Evolutionary conservation across 2,113 vertebrate genomes (phyloP), one percentile per base, ranked within the genome.

Genomic region (Chauna torquata): DNA sequence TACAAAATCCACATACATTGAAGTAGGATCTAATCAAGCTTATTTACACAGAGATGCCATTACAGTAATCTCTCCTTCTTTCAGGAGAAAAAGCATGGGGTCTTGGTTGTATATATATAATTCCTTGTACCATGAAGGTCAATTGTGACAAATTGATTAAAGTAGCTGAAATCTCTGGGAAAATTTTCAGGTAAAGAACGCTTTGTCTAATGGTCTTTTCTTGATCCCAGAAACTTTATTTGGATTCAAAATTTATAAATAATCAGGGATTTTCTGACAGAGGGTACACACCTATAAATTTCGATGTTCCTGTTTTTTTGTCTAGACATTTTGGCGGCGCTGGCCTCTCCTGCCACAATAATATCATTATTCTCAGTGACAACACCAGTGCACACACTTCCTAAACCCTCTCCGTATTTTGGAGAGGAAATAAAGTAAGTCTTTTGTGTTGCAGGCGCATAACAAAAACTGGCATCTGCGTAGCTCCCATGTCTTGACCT

Each of bases 341-440:
- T 98, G 40, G 98, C 98, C 96, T 99, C 99, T 59, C 99, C 99
- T 58, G 99, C 98, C 93, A 99, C 98, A 74, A 99, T 97, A 38
- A 99, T 98, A 15, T 98, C 96, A 91, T 99, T 99, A 87, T 97
- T 97, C 90, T 99, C 99, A n/a, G 98, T 99, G 55, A 99, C 99
- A 24, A 99, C 98, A 11, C 99, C 99, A 16, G 99, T 92, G 58
- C 97, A 98, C 82, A 99, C 98, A 5, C 98, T 98, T 55, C 99
- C 99, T 90, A 99, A 97, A 7, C 98, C 98, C 49, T 99, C 99
- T 62, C 98, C 98, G 8, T 99, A 99, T 88, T 99, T 98, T 3
- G 99, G 99, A 12, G 99, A 99, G 6, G 99, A 98, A 95, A 99
- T 99, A 97, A 99, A 99, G 94, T 99, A 99, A n/a, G 98, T 99